A percentile compares a stretch with the other conserved stretches of the same genome.
Evolutionary conservation across 2,113 vertebrate genomes (phyloP).

Genomic region (Pycnonotus jocosus): DNA sequence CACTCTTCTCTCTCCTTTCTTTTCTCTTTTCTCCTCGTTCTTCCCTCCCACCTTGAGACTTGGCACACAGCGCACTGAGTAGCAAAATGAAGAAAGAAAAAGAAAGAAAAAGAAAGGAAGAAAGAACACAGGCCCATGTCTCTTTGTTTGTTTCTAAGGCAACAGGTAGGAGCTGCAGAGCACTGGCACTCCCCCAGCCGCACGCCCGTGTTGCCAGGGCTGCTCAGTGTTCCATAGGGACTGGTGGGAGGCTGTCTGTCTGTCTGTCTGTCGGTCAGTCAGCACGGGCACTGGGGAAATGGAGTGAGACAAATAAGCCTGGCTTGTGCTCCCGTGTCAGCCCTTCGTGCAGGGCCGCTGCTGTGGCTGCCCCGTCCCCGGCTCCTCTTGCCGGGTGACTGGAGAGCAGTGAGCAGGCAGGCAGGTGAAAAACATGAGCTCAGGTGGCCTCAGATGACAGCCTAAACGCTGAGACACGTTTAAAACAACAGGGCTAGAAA

Average conservation of each 20-base stretch:
- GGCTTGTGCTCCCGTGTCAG: neutral
- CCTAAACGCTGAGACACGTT: neutral
- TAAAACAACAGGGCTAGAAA: slow-evolving; percentile 37
- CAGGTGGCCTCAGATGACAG: neutral
- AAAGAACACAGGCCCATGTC: neutral
- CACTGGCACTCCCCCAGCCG: slow-evolving; percentile 28
- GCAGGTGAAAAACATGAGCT: slow-evolving; percentile 51
- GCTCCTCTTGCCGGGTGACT: neutral
- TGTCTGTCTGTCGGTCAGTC: slow-evolving; percentile 45
- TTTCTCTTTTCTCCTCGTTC: neutral
- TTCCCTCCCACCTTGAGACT: neutral
- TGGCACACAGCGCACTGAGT: neutral
- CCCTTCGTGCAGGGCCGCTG: neutral
- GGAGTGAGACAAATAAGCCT: slow-evolving; percentile 57
- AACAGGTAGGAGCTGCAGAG: slow-evolving; percentile 27
- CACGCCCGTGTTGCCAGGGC: neutral
- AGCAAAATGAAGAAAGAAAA: neutral
- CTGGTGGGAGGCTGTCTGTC: slow-evolving; percentile 45
- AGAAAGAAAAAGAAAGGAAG: neutral
- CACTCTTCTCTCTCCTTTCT: neutral
- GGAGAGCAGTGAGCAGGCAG: slow-evolving; percentile 33
- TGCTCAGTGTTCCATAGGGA: neutral
- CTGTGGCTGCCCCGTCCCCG: neutral
- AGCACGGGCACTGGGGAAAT: slow-evolving; percentile 43
- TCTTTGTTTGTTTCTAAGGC: slow-evolving; percentile 55